A percentile compares a stretch with the other conserved stretches of the same genome.
Conservation (phyloP, 1,140 invertebrate genomes). For the Atopsyche davidsoni region DNA sequence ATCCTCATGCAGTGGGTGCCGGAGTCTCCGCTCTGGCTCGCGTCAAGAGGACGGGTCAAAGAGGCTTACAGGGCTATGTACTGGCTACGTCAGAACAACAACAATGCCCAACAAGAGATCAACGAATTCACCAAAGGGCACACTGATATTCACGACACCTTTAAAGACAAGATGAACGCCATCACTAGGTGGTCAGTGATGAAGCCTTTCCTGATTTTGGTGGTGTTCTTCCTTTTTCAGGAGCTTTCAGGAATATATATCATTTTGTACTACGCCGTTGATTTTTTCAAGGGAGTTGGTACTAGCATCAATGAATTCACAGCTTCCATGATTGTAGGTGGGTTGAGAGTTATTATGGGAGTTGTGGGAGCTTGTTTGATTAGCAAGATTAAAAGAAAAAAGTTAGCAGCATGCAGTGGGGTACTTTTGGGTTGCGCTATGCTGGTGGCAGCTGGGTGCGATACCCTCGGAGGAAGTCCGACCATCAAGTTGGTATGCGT, state of each 20-base stretch:
- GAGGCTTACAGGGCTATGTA: constrained; percentile 51
- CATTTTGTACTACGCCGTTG: constrained; percentile 69
- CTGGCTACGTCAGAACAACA: constrained; percentile 53
- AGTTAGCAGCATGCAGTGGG: constrained; percentile 60
- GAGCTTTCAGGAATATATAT: constrained; percentile 69
- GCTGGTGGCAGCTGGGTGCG: constrained; percentile 50
- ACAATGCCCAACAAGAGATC: constrained; percentile 52
- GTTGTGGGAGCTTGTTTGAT: constrained; percentile 62
- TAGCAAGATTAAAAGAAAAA: constrained; percentile 60
- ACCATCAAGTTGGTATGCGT: constrained; percentile 57
- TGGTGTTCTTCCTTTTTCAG: constrained; percentile 62
- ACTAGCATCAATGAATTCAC: constrained; percentile 61
- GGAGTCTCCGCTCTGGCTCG: constrained; percentile 61
- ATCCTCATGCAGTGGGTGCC: constrained; percentile 58
- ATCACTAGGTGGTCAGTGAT: constrained; percentile 39
- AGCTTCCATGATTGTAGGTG: constrained; percentile 68
- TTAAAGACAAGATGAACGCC: constrained; percentile 40
- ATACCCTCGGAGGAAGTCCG: constrained; percentile 44
- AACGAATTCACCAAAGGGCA: constrained; percentile 47
- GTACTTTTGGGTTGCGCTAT: constrained; percentile 58
- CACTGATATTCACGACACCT: constrained; percentile 38
- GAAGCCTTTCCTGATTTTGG: constrained; percentile 59
- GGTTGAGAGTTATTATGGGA: constrained; percentile 60
- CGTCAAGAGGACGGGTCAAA: constrained; percentile 49
- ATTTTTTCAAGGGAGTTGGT: constrained; percentile 61